These are phyloP conservation scores for Neomorphus geoffroyi DNA, from an alignment of 2,797 vertebrate species.

Conservation along the genomic window DNA sequence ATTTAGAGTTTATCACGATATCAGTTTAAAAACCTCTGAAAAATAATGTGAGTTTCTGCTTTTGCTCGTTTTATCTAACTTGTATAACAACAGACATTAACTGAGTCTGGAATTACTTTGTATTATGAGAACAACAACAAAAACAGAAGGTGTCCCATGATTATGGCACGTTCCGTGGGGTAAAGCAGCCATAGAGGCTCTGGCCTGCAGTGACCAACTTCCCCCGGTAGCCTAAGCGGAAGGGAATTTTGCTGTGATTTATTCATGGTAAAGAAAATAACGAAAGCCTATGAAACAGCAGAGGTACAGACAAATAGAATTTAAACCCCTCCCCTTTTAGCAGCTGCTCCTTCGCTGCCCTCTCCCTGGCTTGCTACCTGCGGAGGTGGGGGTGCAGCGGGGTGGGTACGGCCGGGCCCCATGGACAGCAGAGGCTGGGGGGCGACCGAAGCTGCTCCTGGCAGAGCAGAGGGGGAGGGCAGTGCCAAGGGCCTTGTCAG, in stretches of 20 bases:
- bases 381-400: not conserved
- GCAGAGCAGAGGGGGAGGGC: not conserved
- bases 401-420: accelerated
- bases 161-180: not conserved
- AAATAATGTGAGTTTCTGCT: not conserved
- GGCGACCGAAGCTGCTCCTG: not conserved
- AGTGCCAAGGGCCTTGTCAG: conserved; percentile 44
- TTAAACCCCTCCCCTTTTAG: not conserved
- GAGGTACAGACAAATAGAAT: conserved; percentile 11
- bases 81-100: not conserved
- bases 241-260: conserved; percentile 17
- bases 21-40: not conserved
- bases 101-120: not conserved
- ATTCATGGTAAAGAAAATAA: conserved; percentile 23
- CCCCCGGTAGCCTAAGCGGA: not conserved
- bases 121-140: not conserved
- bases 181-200: not conserved
- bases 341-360: conserved; percentile 48
- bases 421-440: not conserved
- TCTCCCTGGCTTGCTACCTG: not conserved
- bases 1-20: not conserved
- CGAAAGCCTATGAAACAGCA: conserved; percentile 33
- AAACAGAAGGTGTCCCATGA: not conserved
- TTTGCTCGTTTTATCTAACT: not conserved
- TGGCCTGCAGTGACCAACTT: not conserved